A percentile compares a stretch with the other conserved stretches of the same genome.
phyloP scores from a whole-genome alignment of 2,888 invertebrate genomes.

The Carterocephalus palaemon region DNA sequence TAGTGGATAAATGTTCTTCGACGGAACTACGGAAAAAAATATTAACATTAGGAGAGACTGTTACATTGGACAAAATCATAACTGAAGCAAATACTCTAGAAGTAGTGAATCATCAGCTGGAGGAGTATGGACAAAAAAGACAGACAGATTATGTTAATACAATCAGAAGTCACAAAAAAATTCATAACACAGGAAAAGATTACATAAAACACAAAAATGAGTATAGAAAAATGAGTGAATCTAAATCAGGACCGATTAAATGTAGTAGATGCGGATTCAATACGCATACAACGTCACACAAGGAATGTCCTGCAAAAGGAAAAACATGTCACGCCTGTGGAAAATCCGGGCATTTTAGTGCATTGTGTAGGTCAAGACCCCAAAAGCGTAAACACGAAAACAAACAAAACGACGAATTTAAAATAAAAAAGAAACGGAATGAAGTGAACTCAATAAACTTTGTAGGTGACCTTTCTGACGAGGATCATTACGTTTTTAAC shows the following conservation, averaged over 20 bases:
- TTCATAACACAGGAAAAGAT: neutral
- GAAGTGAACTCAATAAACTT: neutral
- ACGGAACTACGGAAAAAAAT: constrained; percentile 30
- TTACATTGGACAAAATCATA: constrained; percentile 27
- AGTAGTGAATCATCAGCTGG: constrained; percentile 26
- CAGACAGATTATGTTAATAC: neutral
- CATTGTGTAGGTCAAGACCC: constrained; percentile 13
- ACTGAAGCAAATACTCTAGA: constrained; percentile 31
- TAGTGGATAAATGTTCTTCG: constrained; percentile 30
- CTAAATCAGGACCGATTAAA: no score
- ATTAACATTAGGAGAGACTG: constrained; percentile 25
- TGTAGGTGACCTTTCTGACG: neutral
- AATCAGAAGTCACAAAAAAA: neutral
- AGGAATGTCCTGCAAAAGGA: constrained; percentile 27
- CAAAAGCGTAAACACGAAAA: neutral
- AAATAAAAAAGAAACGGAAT: neutral
- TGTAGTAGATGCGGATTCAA: constrained; percentile 24
- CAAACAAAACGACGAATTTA: neutral
- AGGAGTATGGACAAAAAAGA: constrained; percentile 18
- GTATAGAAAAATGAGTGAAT: no score
- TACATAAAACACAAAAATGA: no score
- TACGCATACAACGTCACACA: constrained; percentile 6
- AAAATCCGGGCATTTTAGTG: constrained; percentile 22
- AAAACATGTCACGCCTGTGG: constrained; percentile 28
- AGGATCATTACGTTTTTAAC: constrained; percentile 26